Base-by-base conservation (phyloP, 2,797 vertebrate genomes). In the Kryptopterus vitreolus region DNA sequence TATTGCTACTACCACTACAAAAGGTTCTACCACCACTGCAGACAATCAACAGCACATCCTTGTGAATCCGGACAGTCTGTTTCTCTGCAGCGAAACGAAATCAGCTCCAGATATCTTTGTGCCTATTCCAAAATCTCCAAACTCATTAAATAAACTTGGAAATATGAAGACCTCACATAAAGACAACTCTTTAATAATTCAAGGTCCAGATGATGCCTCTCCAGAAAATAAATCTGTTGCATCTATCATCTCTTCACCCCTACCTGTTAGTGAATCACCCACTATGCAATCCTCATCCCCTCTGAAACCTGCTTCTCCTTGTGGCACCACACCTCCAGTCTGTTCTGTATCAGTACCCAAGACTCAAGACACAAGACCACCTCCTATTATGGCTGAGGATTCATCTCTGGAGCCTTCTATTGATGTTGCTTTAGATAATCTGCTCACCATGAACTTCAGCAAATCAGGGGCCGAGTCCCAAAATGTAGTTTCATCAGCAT, bases 361-460 rank as follows among this genome's bases (percentile, higher is more conserved):
- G 77, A 78, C 77, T 78, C 66, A 38, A 82, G 46, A 75, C 29
- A 87, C 76, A 63, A 83, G 53, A 35, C 58, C 57, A 55, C 83
- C 89, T 29, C 81, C 74, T 10, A 2, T 57, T 3, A 65, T 52
- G 16, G 73, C 83, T 61, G 88, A 84, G 0, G 77, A 83, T 18
- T 76, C 82, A 7, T 38, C 55, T 77, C 82, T 8, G 2, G 85
- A 90, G 71, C 89, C 91, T 26, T 89, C 85, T 3, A 75, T 92
- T 79, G 92, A 94, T 22, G 89, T 92, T 79, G 90, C 88, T 1
- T 87, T 94, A 81, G 91, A 95, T 80, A 92, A 92, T 73, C 91
- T 94, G 10, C 86, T 95, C 77, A 88, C 90, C 22, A 91, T 94
- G 87, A 92, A 92, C 81, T 90, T 91, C 6, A 50, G 89, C 31